Evolutionary conservation across 2,113 vertebrate genomes (phyloP).

Genomic region (Phalacrocorax pelagicus): DNA sequence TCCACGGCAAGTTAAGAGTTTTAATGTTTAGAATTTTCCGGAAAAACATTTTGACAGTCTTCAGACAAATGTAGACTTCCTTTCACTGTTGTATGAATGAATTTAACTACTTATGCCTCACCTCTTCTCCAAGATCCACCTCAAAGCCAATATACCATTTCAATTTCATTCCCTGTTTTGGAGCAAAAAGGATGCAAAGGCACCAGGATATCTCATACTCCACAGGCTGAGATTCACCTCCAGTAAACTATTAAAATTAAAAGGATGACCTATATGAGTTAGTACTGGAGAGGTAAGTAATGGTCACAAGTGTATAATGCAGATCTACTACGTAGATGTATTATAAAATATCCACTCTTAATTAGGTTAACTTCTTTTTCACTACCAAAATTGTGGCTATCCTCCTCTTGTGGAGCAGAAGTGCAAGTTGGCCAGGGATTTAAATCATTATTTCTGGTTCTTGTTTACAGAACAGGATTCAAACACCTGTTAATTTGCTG

Average conservation of each 20-base stretch:
- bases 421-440: background rate
- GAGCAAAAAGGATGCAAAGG: background rate
- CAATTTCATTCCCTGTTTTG: background rate
- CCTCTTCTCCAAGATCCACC: background rate
- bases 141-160: background rate
- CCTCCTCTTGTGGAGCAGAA: background rate
- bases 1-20: background rate
- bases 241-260: background rate
- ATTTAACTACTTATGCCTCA: background rate
- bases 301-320: background rate
- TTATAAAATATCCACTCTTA: background rate
- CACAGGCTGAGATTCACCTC: background rate
- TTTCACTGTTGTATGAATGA: background rate
- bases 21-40: background rate
- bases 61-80: background rate
- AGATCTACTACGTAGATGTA: background rate
- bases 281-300: background rate
- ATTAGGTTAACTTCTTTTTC: background rate
- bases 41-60: background rate
- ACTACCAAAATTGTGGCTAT: background rate
- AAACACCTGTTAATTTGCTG: constrained; percentile 60
- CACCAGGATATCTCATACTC: background rate
- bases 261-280: background rate
- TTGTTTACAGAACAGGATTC: constrained; percentile 34
- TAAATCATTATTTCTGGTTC: constrained; percentile 6